phyloP scores from a whole-genome alignment of 1,140 invertebrate species.

The Nasonia giraulti region DNA sequence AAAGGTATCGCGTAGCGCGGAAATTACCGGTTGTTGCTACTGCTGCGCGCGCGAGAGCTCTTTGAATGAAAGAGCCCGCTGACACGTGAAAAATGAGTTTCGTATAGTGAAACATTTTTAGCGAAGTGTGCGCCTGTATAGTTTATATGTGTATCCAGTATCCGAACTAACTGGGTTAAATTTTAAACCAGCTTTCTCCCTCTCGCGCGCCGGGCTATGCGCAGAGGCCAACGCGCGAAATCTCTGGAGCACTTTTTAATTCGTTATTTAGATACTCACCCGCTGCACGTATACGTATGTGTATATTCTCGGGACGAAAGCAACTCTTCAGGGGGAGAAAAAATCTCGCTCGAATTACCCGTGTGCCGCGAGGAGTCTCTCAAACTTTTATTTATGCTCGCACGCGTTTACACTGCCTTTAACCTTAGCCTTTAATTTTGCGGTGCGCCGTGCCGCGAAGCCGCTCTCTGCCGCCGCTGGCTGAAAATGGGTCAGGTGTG shows the following conservation, averaged over 20 bases:
- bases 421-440: conserved; percentile 17
- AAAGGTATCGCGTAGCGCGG: neutral
- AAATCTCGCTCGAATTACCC: neutral
- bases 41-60: neutral
- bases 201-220: neutral
- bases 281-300: no score
- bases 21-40: neutral
- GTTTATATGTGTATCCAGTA: neutral
- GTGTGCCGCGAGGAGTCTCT: neutral
- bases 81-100: conserved; percentile 1
- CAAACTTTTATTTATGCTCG: neutral
- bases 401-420: neutral
- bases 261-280: neutral
- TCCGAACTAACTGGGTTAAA: neutral
- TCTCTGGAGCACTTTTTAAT: neutral
- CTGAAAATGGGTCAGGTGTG: neutral
- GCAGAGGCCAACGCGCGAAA: neutral
- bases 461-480: no score
- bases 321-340: neutral
- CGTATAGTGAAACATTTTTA: neutral
- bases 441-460: neutral
- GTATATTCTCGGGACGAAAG: neutral
- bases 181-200: neutral
- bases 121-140: neutral
- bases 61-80: neutral